A percentile compares a stretch with the other conserved stretches of the same genome.
These are phyloP conservation scores for Epicauta chinensis DNA, from an alignment of 1,140 invertebrate genomes.

Conservation along the genomic window DNA sequence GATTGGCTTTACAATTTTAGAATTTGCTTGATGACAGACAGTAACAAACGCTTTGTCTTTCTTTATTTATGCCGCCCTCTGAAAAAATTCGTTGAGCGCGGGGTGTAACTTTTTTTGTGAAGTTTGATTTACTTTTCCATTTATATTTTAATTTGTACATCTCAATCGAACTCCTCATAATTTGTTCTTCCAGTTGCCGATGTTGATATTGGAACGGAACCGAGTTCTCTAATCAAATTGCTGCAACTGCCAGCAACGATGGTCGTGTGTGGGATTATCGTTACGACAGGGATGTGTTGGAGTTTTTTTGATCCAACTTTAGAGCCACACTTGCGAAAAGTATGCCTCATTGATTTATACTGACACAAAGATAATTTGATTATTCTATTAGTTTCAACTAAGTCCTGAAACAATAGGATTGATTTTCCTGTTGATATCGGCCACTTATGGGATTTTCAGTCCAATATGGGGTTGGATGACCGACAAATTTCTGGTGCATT, in stretches of 20 bases:
- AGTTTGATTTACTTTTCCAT: too few species aligned
- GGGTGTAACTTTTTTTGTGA: too few species aligned
- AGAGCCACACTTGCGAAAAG: constrained; percentile 65
- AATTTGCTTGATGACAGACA: too few species aligned
- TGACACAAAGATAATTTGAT: background rate
- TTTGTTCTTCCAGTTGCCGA: too few species aligned
- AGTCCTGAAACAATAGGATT: constrained; percentile 61
- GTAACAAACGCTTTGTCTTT: too few species aligned
- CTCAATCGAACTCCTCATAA: too few species aligned
- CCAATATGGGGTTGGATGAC: constrained; percentile 67
- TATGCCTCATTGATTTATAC: too few species aligned
- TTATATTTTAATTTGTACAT: too few species aligned
- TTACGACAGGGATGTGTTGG: constrained; percentile 62
- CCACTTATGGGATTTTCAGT: constrained; percentile 64
- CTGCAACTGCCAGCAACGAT: constrained; percentile 62
- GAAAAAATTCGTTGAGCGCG: too few species aligned
- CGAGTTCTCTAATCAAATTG: constrained; percentile 53
- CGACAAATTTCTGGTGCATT: constrained; percentile 59
- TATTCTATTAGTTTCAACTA: constrained; percentile 51
- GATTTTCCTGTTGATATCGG: constrained; percentile 66
- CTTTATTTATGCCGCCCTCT: too few species aligned
- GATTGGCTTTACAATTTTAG: too few species aligned
- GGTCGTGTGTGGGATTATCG: constrained; percentile 59
- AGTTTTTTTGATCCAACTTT: constrained; percentile 71
- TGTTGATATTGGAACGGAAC: constrained; percentile 33